phyloP scores from a whole-genome alignment of 2,888 invertebrate genomes.

The Tinea semifulvella region DNA sequence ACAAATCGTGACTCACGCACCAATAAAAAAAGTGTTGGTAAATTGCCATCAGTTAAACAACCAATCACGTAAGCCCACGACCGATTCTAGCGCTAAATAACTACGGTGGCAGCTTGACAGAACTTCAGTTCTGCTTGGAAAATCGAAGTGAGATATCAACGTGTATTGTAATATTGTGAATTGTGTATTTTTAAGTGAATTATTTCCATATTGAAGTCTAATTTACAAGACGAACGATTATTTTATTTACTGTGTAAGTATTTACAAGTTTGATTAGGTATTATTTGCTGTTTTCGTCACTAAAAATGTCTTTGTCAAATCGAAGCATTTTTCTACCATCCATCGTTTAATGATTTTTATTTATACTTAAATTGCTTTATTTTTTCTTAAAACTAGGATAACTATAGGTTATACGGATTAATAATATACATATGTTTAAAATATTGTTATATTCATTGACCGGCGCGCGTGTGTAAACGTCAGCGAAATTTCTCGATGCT shows the following conservation, averaged over 20 bases:
- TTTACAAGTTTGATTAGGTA: neutral
- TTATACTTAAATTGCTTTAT: too few relatives aligned
- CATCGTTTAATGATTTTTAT: too few relatives aligned
- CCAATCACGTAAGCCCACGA: conserved; percentile 71
- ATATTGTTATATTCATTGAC: too few relatives aligned
- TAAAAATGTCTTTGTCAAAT: too few relatives aligned
- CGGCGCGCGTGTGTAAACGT: conserved; percentile 9
- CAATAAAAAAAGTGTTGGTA: conserved; percentile 44
- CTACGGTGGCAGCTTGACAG: conserved; percentile 20
- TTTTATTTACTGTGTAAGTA: conserved; percentile 2
- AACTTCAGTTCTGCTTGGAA: conserved; percentile 50
- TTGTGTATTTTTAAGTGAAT: conserved; percentile 22
- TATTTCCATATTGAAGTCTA: neutral
- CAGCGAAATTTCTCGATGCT: conserved; percentile 46
- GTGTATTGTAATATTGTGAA: conserved; percentile 30
- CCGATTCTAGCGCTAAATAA: conserved; percentile 65
- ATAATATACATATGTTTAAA: too few relatives aligned
- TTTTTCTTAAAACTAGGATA: too few relatives aligned
- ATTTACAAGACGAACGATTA: neutral
- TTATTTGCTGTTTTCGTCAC: too few relatives aligned
- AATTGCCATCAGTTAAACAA: conserved; percentile 46
- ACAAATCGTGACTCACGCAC: conserved; percentile 63
- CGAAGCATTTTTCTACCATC: too few relatives aligned
- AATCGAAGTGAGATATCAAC: conserved; percentile 40
- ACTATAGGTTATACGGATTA: too few relatives aligned